Base-by-base conservation (phyloP, 2,113 vertebrate species). In the Arothron firmamentum region DNA sequence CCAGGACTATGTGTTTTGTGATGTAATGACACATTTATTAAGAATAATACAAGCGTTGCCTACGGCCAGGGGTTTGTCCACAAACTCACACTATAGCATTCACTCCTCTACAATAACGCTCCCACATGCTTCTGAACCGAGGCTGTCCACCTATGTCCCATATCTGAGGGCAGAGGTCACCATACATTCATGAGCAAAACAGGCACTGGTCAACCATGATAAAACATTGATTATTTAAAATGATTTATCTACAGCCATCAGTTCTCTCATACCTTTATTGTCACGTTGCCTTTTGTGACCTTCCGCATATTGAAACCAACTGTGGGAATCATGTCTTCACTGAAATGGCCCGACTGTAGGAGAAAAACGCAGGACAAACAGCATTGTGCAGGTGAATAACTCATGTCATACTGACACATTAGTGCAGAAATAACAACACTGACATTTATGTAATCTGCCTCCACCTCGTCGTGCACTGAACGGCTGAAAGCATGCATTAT, bases 91-190 rank as follows among this genome's bases (percentile, higher is more conserved):
- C 96, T 72, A 99, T 98, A 56, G 97, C 97, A 59, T 99, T 99
- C 70, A 99, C 97, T 62, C 97, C 97, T 87, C 97, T 85, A 86
- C 97, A 99, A 69, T 99, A 98, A 52, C 96, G 93, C 66, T 98
- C 97, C 97, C 97, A 99, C 97, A 99, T 99, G 92, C 96, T 99
- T 79, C 97, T 93, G 90, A 99, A 99, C 62, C 97, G 93, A n/a
- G 97, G 96, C 57, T 99, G 97, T 75, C 97, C 97, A 69, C 97
- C 97, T 82, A 99, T 99, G 88, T 99, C 97, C 97, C 97, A 99
- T 62, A 99, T 98, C 97, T 99, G 81, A 17, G 14, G 2, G 4
- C 13, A 47, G 16, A 67, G 59, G 71, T n/a, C 14, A 62, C 42
- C 21, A 46, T 11, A 41, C 23, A 50, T 21, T 72, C 54, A 53